phyloP scores from a whole-genome alignment of 2,113 vertebrate species.

The Muscicapa adusta region DNA sequence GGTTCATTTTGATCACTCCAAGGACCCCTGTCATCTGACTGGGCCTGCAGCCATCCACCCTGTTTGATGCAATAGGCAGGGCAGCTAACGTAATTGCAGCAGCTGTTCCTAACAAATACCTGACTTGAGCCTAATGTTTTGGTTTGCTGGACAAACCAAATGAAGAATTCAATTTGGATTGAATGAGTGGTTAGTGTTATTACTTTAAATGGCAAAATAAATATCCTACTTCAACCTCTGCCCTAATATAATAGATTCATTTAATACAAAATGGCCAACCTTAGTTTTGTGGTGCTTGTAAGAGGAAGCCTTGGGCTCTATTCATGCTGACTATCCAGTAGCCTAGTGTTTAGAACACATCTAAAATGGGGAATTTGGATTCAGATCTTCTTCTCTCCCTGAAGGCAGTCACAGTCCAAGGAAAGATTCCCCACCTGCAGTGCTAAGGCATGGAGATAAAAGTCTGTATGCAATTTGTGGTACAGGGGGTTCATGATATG shows the following conservation, averaged over 20 bases:
- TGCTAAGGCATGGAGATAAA: background rate
- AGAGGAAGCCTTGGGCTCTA: background rate
- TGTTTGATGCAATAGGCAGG: background rate
- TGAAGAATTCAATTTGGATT: background rate
- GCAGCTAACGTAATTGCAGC: background rate
- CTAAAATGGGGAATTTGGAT: background rate
- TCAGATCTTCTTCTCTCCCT: background rate
- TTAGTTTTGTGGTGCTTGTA: background rate
- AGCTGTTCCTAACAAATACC: background rate
- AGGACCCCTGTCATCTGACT: background rate
- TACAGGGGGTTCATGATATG: fast-evolving
- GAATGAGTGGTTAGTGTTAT: background rate
- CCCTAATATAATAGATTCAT: background rate
- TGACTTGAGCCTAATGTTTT: background rate
- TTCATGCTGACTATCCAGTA: background rate
- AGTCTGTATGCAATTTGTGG: background rate
- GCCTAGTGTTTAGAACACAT: background rate
- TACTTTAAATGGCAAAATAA: conserved; percentile 16
- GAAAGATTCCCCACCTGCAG: background rate
- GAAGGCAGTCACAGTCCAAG: background rate
- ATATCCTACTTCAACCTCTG: background rate
- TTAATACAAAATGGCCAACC: background rate
- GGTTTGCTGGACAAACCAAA: background rate
- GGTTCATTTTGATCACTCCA: fast-evolving
- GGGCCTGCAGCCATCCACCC: background rate